phyloP scores from a whole-genome alignment of 2,797 vertebrate species.

The Gobionotothen gibberifrons region DNA sequence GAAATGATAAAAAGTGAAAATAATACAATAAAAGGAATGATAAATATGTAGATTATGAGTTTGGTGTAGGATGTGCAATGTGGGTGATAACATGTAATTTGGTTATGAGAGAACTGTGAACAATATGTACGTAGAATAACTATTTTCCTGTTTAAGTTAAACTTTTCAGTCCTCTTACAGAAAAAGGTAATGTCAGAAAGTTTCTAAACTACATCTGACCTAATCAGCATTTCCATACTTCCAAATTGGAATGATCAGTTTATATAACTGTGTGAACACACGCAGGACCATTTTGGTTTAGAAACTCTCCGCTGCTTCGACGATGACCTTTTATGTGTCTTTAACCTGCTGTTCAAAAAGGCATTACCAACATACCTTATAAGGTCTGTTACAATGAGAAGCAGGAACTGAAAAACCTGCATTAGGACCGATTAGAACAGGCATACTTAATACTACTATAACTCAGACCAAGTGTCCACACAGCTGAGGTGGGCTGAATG shows the following conservation, averaged over 20 bases:
- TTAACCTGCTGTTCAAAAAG: not conserved
- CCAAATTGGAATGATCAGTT: not conserved
- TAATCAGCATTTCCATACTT: not conserved
- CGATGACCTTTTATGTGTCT: slow-evolving; percentile 12
- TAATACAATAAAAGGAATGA: no score
- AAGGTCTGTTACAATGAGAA: slow-evolving; percentile 3
- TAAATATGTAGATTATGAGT: no score
- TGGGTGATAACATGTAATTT: not conserved
- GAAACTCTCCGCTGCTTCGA: slow-evolving; percentile 22
- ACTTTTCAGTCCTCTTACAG: not conserved
- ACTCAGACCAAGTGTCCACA: slow-evolving; percentile 3
- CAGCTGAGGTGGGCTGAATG: slow-evolving; percentile 5
- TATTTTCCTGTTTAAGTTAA: not conserved
- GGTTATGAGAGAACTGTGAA: not conserved
- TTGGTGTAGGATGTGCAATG: no score
- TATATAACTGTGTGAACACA: not conserved
- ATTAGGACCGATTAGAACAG: not conserved
- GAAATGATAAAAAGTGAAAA: no score
- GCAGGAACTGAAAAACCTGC: not conserved
- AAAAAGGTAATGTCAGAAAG: not conserved
- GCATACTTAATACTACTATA: not conserved
- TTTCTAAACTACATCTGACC: not conserved
- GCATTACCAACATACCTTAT: not conserved
- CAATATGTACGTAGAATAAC: not conserved
- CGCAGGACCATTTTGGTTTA: not conserved